Conservation (phyloP, 2,888 invertebrate species). For the Acleris literana region DNA sequence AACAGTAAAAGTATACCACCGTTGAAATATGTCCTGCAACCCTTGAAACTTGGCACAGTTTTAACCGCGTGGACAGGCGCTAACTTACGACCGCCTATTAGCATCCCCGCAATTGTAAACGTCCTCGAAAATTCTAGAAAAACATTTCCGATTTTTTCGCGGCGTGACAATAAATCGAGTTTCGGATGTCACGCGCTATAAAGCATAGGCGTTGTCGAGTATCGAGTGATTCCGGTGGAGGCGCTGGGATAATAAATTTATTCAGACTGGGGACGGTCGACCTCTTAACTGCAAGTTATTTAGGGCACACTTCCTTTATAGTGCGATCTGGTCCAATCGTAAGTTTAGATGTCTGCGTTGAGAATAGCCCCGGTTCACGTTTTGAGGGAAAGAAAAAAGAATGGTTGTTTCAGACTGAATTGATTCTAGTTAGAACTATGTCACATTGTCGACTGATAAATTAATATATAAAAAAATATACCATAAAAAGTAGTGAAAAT, state of each 20-base stretch:
- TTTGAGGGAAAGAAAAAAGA: neutral
- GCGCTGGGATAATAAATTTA: slow-evolving; percentile 70
- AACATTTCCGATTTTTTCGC: slow-evolving; percentile 59
- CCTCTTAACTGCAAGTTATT: slow-evolving; percentile 76
- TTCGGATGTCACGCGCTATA: slow-evolving; percentile 82
- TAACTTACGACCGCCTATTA: slow-evolving; percentile 36
- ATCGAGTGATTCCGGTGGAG: slow-evolving; percentile 77
- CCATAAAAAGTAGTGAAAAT: no score
- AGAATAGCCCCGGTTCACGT: neutral
- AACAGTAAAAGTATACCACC: neutral
- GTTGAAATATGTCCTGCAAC: slow-evolving; percentile 24
- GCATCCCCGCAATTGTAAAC: slow-evolving; percentile 34
- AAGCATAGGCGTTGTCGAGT: slow-evolving; percentile 80
- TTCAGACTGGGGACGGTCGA: slow-evolving; percentile 72
- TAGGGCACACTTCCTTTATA: slow-evolving; percentile 76
- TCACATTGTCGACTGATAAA: no score
- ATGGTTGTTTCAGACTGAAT: no score
- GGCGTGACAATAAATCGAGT: slow-evolving; percentile 78
- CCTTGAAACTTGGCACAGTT: slow-evolving; percentile 31
- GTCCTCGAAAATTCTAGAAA: slow-evolving; percentile 43
- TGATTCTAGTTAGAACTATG: no score
- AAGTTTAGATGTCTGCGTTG: slow-evolving; percentile 9
- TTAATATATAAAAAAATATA: no score
- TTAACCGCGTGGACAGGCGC: slow-evolving; percentile 25
- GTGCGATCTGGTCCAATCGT: slow-evolving; percentile 50